Conservation (phyloP, 2,113 vertebrate species). For the Ibidorhyncha struthersii region DNA sequence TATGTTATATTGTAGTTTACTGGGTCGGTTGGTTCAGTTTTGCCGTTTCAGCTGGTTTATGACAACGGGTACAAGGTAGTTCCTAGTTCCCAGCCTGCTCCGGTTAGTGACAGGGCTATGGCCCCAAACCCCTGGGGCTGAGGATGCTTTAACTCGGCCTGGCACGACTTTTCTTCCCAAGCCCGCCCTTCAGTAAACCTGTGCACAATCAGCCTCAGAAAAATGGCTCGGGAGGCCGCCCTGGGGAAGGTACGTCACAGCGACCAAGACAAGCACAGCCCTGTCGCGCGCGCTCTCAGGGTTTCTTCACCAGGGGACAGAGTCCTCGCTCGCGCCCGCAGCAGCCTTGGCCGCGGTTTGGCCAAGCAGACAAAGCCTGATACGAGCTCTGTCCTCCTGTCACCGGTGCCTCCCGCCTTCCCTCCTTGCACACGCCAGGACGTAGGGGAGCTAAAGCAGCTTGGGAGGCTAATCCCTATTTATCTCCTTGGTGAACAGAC, state of each 20-base stretch:
- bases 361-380: not conserved
- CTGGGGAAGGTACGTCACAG: no score
- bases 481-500: slow-evolving; percentile 50
- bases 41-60: not conserved
- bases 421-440: not conserved
- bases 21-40: not conserved
- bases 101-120: fast-evolving
- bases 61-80: fast-evolving
- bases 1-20: fast-evolving
- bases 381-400: not conserved
- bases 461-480: slow-evolving; percentile 42
- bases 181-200: not conserved
- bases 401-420: not conserved
- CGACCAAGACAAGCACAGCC: fast-evolving
- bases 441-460: not conserved
- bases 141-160: not conserved
- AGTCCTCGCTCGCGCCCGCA: fast-evolving
- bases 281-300: fast-evolving
- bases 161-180: not conserved
- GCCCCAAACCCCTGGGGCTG: not conserved
- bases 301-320: not conserved
- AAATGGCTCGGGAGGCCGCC: fast-evolving
- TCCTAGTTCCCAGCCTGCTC: not conserved
- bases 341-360: not conserved
- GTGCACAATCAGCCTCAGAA: not conserved